A percentile compares a stretch with the other conserved stretches of the same genome.
Evolutionary conservation across 2,113 vertebrate genomes (phyloP).

Genomic region (Puntigrus tetrazona): DNA sequence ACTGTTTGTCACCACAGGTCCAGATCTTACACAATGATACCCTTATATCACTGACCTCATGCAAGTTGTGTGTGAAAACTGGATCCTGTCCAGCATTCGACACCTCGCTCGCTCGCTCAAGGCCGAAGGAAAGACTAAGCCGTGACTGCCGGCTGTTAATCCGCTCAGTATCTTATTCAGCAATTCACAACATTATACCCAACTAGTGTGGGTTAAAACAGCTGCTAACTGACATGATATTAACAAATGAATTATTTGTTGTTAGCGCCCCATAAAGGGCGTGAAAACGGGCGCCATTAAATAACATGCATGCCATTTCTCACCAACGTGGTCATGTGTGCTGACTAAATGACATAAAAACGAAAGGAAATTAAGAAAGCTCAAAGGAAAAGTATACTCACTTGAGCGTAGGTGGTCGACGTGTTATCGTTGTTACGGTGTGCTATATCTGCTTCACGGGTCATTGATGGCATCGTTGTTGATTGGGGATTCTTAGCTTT

Average conservation of each 20-base stretch:
- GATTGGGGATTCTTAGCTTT: no score
- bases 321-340: not conserved
- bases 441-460: not conserved
- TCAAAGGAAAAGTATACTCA: not conserved
- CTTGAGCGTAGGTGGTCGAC: not conserved
- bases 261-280: no score
- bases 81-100: conserved; percentile 50
- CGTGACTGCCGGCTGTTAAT: conserved; percentile 21
- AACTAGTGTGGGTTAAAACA: not conserved
- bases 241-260: not conserved
- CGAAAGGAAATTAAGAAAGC: not conserved
- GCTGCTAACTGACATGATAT: not conserved
- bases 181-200: not conserved
- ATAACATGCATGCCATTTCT: not conserved
- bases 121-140: conserved; percentile 22
- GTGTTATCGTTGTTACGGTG: not conserved
- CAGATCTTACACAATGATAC: conserved; percentile 55
- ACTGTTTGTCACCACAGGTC: conserved; percentile 69
- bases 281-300: not conserved
- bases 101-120: conserved; percentile 34
- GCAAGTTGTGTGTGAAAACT: conserved; percentile 46
- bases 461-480: no score
- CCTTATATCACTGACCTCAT: conserved; percentile 46
- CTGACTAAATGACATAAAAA: not conserved
- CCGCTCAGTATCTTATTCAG: not conserved